Evolutionary conservation across 2,113 vertebrate genomes (phyloP), one percentile per base, ranked within the genome.

Genomic region (Lepus timidus): DNA sequence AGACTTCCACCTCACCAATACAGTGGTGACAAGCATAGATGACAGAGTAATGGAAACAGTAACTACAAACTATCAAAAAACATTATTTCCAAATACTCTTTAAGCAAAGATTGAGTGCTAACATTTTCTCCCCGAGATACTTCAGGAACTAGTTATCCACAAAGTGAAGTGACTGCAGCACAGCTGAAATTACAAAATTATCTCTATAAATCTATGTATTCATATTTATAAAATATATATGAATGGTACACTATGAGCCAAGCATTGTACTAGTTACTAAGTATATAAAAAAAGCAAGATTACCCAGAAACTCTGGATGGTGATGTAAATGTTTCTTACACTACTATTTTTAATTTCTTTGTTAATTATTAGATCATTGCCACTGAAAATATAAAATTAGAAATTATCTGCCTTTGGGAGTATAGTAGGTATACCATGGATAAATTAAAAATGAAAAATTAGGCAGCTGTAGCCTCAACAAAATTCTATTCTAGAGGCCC

Each of bases 321-420:
- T 82, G 31, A 17, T 44, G 33, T 93, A 51, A 83, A 67, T 67
- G n/a, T 91, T 93, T 89, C 44, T 64, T 78, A 44, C 44, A 44
- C 31, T 9, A 67, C 39, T 33, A 52, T 67, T 44, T 83, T 78
- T 25, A 0, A 74, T 33, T 36, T 64, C 55, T 33, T 70, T 94
- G 1, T 85, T 85, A 91, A 92, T 71, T 89, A 81, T 17, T 82
- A 20, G 8, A 39, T 85, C 67, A 93, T 84, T 80, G 82, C n/a
- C 25, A 90, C n/a, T 90, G 61, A 96, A 87, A 89, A 89, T 44
- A 51, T 6, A 55, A 29, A 27, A 55, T 89, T 76, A 88, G 89
- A 90, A 96, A 93, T 62, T 78, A 90, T 85, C 74, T 79, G 65
- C 70, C 29, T 94, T 81, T 90, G 55, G 65, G 36, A 52, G 20